Conservation (phyloP, 2,888 invertebrate species). For the Drosophila algonquin region DNA sequence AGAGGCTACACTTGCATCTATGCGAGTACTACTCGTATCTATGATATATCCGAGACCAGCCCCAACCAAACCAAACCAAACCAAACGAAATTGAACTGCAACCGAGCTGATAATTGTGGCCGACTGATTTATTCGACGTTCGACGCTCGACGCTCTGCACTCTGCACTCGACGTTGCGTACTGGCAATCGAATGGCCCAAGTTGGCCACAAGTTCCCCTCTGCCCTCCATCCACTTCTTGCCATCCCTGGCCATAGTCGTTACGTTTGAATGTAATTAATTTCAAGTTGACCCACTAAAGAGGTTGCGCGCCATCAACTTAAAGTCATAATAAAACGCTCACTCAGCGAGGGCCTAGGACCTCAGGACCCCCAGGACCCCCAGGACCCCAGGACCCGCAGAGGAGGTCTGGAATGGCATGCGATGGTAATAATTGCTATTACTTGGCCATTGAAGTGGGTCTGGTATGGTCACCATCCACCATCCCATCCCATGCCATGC, state of each 20-base stretch:
- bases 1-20: not conserved
- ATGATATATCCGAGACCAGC: not conserved
- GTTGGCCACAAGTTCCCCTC: not conserved
- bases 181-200: not conserved
- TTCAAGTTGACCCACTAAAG: conserved; percentile 73
- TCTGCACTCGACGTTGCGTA: not conserved
- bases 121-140: not conserved
- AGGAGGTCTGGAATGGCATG: conserved; percentile 52
- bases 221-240: not conserved
- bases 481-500: not conserved
- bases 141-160: too few relatives aligned
- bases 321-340: conserved; percentile 62
- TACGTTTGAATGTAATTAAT: conserved; percentile 59
- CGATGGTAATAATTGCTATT: conserved; percentile 73
- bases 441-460: conserved; percentile 47
- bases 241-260: conserved; percentile 1
- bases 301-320: conserved; percentile 49
- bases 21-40: not conserved
- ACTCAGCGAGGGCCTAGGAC: conserved; percentile 32
- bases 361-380: not conserved
- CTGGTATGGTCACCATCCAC: conserved; percentile 1
- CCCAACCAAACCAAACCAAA: not conserved
- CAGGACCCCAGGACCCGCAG: not conserved
- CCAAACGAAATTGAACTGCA: not conserved
- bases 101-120: not conserved